Evolutionary conservation across 1,140 invertebrate species (phyloP).

Genomic region (Drosophila pandora): DNA sequence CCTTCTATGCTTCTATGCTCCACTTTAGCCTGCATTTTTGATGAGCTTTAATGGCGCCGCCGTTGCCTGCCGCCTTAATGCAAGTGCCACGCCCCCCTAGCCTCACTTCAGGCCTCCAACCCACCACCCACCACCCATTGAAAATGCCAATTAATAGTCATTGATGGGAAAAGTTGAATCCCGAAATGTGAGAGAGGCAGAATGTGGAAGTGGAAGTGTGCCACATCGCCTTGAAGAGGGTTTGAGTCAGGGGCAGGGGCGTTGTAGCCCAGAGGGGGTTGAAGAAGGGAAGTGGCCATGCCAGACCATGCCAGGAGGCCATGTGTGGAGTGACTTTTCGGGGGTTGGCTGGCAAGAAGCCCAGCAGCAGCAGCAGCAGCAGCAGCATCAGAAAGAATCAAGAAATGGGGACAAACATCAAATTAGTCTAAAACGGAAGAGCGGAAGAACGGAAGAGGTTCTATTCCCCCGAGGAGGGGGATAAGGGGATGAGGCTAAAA

Average conservation of each 20-base stretch:
- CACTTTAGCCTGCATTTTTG: conserved; percentile 69
- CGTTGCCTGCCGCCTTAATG: conserved; percentile 51
- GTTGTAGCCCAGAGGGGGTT: background rate
- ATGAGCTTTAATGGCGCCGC: conserved; percentile 79
- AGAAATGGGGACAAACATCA: conserved; percentile 47
- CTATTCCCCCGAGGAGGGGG: background rate
- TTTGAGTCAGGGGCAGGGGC: background rate
- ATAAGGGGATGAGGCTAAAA: background rate
- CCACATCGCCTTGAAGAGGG: conserved; percentile 31
- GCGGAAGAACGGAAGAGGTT: background rate
- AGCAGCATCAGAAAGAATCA: conserved; percentile 1
- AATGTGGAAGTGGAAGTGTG: conserved; percentile 56
- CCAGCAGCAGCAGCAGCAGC: background rate
- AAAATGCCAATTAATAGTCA: conserved; percentile 78
- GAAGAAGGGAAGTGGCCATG: background rate
- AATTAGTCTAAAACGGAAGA: conserved; percentile 62
- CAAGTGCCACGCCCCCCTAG: conserved; percentile 33
- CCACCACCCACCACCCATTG: conserved; percentile 7
- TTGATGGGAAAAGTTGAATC: conserved; percentile 71
- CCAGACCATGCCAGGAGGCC: conserved; percentile 16
- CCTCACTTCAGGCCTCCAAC: background rate
- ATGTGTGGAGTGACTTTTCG: conserved; percentile 39
- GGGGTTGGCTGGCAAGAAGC: conserved; percentile 44
- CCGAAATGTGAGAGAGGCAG: conserved; percentile 6
- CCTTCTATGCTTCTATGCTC: conserved; percentile 1